phyloP scores from a whole-genome alignment of 1,140 invertebrate species.

The Pachyrhynchus sulphureomaculatus region DNA sequence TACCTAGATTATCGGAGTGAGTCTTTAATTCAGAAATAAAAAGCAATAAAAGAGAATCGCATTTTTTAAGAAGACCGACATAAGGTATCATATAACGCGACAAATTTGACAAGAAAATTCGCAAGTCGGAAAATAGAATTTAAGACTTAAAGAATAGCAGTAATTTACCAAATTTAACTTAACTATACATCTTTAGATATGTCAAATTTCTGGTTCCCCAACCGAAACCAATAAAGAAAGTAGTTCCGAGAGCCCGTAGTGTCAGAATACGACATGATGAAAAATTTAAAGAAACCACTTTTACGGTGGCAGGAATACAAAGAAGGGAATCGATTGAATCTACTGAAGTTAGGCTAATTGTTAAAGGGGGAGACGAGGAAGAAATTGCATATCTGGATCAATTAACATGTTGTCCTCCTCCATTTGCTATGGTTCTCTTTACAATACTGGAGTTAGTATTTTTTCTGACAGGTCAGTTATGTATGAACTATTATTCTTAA shows the following conservation, averaged over 20 bases:
- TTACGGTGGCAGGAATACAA: slow-evolving; percentile 18
- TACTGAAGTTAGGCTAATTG: slow-evolving; percentile 52
- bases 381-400: slow-evolving; percentile 81
- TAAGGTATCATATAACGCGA: no score
- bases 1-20: no score
- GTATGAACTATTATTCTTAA: slow-evolving; percentile 52
- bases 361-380: slow-evolving; percentile 22
- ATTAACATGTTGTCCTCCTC: slow-evolving; percentile 82
- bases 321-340: slow-evolving; percentile 48
- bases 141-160: not conserved
- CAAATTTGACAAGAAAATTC: not conserved
- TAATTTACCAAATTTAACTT: not conserved
- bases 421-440: slow-evolving; percentile 79
- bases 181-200: slow-evolving; percentile 24
- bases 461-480: slow-evolving; percentile 51
- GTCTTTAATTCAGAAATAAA: no score
- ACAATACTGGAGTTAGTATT: slow-evolving; percentile 68
- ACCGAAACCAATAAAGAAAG: slow-evolving; percentile 66
- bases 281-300: slow-evolving; percentile 28
- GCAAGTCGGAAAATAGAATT: not conserved
- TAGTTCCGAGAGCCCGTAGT: slow-evolving; percentile 55
- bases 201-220: slow-evolving; percentile 24
- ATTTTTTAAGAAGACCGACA: no score
- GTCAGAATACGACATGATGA: not conserved
- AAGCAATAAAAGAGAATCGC: no score